phyloP scores from a whole-genome alignment of 2,888 invertebrate species.

The Oxystoma pomonae region DNA sequence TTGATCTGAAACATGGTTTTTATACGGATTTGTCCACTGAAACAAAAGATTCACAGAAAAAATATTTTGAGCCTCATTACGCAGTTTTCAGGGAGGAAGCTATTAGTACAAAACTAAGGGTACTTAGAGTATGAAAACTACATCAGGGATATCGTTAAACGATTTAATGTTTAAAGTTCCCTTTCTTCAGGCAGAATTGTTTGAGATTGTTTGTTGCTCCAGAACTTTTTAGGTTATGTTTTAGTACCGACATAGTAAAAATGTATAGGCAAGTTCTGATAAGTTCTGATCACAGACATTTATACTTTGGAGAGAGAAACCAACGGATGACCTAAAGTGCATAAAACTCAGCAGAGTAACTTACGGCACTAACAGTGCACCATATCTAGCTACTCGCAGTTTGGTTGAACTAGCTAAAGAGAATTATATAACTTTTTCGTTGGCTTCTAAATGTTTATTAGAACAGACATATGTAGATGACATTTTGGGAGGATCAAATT shows the following conservation, averaged over 20 bases:
- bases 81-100: constrained; percentile 15
- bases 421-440: neutral
- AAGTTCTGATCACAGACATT: constrained; percentile 21
- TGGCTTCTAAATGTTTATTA: neutral
- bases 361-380: constrained; percentile 21
- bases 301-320: constrained; percentile 20
- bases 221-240: neutral
- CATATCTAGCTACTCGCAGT: neutral
- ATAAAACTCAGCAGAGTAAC: constrained; percentile 22
- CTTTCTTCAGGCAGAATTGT: constrained; percentile 12
- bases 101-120: constrained; percentile 14
- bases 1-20: constrained; percentile 4
- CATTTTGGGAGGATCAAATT: constrained; percentile 5
- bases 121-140: constrained; percentile 15
- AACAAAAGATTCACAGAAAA: neutral
- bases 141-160: constrained; percentile 9
- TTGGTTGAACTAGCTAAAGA: constrained; percentile 1
- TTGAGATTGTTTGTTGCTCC: constrained; percentile 11
- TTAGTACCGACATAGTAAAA: constrained; percentile 16
- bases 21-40: neutral
- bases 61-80: constrained; percentile 17
- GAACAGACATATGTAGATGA: constrained; percentile 14
- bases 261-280: constrained; percentile 23
- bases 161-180: constrained; percentile 12
- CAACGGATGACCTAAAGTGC: constrained; percentile 15